Base-by-base conservation (phyloP, 2,888 invertebrate species). In the Rhimphoctona megacephalus region DNA sequence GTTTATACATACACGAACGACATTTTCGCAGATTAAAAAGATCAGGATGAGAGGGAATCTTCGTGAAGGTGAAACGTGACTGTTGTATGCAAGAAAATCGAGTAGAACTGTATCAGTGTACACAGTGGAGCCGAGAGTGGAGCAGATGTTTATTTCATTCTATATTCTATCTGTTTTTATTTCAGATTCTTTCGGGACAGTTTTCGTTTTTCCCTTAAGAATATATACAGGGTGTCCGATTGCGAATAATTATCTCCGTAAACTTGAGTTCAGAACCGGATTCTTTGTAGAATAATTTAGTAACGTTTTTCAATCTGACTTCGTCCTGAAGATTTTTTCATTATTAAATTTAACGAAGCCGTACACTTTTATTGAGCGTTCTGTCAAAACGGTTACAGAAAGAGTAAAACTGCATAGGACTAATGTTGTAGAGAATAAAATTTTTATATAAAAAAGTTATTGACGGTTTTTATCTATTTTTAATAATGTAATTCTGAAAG, bases 71-170 rank as follows among this genome's bases (percentile, higher is more conserved):
- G 80, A 80, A 81, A 80, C 76, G 76, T 77, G 80, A 73, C 54
- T 81, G 72, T 39, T 70, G 36, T 81, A 52, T 74, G 66, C 36
- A 36, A 46, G 64, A 64, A 74, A 82, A 83, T 70, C 72, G 46
- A 69, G 54, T 46, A 17, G 69, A 69, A 49, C 36, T 66, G 6
- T n/a, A 30, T 14, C 30, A 43, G 54, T 57, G 43, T 39, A 57
- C 66, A 70, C 61, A 79, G 69, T 66, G 72, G 22, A 66, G 64
- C 85, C 83, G 85, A 70, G 52, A 79, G 69, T 66, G 72, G 22
- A 66, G 64, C 85, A 85, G 85, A 83, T 85, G 85, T 83, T 83
- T 76, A 49, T 64, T 81, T 46, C 72, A 66, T 81, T 69, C 64
- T 39, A 49, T 19, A n/a, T 64, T 36, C 36, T 36, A 72, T 22